Base-by-base conservation (phyloP, 2,797 vertebrate species). In the Psittacula echo region DNA sequence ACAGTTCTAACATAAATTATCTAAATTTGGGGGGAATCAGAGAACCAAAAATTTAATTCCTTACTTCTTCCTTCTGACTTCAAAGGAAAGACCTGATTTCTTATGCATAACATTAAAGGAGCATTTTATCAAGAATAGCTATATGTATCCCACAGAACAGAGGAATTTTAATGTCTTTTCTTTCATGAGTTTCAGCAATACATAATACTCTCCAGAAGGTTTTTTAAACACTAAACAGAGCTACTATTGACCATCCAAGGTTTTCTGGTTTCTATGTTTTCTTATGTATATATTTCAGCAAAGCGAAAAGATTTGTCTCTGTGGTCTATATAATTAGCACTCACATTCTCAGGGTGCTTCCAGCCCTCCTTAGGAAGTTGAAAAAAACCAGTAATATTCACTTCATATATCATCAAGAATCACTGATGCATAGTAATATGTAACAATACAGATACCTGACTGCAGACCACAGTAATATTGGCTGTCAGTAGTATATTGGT, bases 361-460 rank as follows among this genome's bases (percentile, higher is more conserved):
- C 71, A 91, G 61, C 22, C 5, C 75, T 86, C 85, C 56, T 87
- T 83, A 37, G 85, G 71, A 94, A 81, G 67, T 20, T 87, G 42
- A n/a, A 91, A 90, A 90, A 47, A 24, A 2, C 10, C 23, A 50
- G 64, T 65, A 93, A 82, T 71, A 91, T 37, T 94, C 70, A 54
- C 22, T 91, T 93, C 34, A 67, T 76, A 37, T 74, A 85, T 93
- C 86, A 95, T 87, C 88, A 96, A 93, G 85, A 88, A 80, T 91
- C 85, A 91, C 50, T 77, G 85, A 85, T 89, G 85, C 94, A 87
- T 72, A 65, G 68, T 75, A 92, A 89, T 85, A 64, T 12, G 26
- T 30, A 90, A 60, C 66, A 90, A 81, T 89, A 86, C 58, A 76
- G 82, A 82, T 94, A 64, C 61, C 32, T 92, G 80, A 73, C 67